These are phyloP conservation scores for Lasius fuliginosus DNA, from an alignment of 2,888 invertebrate species.

Conservation along the genomic window DNA sequence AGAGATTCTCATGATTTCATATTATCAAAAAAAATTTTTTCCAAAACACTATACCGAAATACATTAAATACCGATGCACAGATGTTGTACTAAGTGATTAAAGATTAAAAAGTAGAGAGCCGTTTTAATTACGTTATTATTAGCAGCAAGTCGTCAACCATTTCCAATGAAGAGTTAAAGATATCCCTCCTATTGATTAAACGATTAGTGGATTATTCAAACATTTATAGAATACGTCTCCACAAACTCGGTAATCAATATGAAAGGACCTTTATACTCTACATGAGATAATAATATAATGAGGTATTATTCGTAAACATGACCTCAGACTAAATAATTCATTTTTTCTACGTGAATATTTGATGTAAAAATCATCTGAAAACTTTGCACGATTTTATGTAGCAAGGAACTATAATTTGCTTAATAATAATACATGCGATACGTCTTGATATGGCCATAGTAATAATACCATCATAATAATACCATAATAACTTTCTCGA, in stretches of 20 bases:
- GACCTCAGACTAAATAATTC: not conserved
- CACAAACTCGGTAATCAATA: not conserved
- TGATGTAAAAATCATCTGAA: too few relatives aligned
- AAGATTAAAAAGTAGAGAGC: not conserved
- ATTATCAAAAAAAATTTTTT: not conserved
- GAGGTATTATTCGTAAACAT: constrained; percentile 10
- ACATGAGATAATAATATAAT: not conserved
- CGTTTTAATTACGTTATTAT: not conserved
- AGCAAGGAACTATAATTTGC: too few relatives aligned
- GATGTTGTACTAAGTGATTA: not conserved
- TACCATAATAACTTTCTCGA: constrained; percentile 12
- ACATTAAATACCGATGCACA: not conserved
- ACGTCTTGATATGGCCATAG: not conserved
- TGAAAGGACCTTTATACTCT: not conserved
- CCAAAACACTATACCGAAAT: not conserved
- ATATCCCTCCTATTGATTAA: not conserved
- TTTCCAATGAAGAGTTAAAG: not conserved
- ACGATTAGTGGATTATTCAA: constrained; percentile 30
- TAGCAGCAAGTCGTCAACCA: not conserved
- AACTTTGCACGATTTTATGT: too few relatives aligned
- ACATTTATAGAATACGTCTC: not conserved
- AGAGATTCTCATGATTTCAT: not conserved
- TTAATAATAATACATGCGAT: too few relatives aligned
- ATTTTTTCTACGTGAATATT: too few relatives aligned
- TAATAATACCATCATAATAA: not conserved